Percentiles rank a stretch among this genome's conserved stretches.
These are phyloP conservation scores for Dynastes tityus DNA, from an alignment of 2,888 invertebrate species.

Conservation along the genomic window DNA sequence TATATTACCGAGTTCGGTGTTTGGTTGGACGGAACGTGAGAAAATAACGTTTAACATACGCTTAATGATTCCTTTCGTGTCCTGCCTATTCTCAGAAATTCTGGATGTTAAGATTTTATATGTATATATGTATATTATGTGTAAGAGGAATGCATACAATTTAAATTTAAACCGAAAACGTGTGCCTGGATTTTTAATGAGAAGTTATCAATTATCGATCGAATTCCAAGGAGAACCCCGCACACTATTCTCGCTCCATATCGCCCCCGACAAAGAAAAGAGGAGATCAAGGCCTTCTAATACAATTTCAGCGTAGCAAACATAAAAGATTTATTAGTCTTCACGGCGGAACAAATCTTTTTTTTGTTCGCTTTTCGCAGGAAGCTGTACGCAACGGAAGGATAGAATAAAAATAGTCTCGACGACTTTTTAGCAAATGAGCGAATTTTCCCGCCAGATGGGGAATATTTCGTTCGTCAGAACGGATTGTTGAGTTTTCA, in stretches of 20 bases:
- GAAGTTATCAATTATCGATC: conserved; percentile 32
- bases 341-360: conserved; percentile 23
- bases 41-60: conserved; percentile 23
- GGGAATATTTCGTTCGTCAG: conserved; percentile 17
- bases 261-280: conserved; percentile 4
- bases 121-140: conserved; percentile 15
- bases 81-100: conserved; percentile 31
- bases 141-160: conserved; percentile 11
- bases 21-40: conserved; percentile 32
- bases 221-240: conserved; percentile 8
- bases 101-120: conserved; percentile 33
- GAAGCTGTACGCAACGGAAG: not conserved
- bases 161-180: conserved; percentile 34
- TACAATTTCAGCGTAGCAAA: conserved; percentile 18
- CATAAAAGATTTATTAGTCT: conserved; percentile 31
- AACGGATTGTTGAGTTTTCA: conserved; percentile 27
- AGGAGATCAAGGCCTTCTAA: conserved; percentile 34
- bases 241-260: conserved; percentile 8
- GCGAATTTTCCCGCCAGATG: conserved; percentile 16
- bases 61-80: conserved; percentile 41
- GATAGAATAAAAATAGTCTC: conserved; percentile 16
- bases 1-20: not conserved
- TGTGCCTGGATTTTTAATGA: conserved; percentile 35
- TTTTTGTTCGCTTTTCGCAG: not conserved
- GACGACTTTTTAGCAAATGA: conserved; percentile 25